A percentile compares a stretch with the other conserved stretches of the same genome.
phyloP scores from a whole-genome alignment of 1,140 invertebrate species.

The Hyposmocoma kahamanoa region DNA sequence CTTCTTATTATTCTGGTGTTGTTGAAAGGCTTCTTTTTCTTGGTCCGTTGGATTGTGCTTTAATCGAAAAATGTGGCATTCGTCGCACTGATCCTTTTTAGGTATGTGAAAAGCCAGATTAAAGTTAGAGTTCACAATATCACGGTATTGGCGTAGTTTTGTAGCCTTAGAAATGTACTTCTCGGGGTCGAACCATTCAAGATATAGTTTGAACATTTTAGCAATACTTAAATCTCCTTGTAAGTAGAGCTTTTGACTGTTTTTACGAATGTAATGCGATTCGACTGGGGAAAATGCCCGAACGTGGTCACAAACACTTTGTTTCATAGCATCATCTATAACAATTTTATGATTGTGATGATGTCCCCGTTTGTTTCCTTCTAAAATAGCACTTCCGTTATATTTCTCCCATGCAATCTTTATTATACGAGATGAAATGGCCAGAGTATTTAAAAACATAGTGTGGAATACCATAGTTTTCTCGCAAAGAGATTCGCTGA shows the following conservation, averaged over 20 bases:
- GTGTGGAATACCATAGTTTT: no score
- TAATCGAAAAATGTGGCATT: conserved; percentile 7
- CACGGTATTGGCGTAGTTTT: conserved; percentile 5
- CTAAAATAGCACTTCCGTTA: no score
- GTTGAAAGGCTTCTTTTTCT: conserved; percentile 7
- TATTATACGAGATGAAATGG: no score
- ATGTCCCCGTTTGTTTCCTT: no score
- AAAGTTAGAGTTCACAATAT: conserved; percentile 5
- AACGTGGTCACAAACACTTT: conserved; percentile 9
- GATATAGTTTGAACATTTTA: conserved; percentile 4
- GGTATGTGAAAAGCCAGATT: conserved; percentile 6
- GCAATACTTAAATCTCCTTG: conserved; percentile 1
- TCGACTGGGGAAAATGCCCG: conserved; percentile 5
- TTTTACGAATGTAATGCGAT: background rate
- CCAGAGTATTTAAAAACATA: no score
- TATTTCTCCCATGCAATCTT: no score
- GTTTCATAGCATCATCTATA: no score
- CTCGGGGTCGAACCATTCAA: conserved; percentile 1
- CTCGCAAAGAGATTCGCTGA: background rate
- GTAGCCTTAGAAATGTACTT: conserved; percentile 1
- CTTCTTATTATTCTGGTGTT: conserved; percentile 11
- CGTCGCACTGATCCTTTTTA: conserved; percentile 11
- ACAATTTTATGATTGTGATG: no score
- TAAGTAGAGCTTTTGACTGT: conserved; percentile 6
- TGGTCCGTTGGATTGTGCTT: conserved; percentile 9